Base-by-base conservation (phyloP, 2,797 vertebrate species). In the Triplophysa yarkandensis region DNA sequence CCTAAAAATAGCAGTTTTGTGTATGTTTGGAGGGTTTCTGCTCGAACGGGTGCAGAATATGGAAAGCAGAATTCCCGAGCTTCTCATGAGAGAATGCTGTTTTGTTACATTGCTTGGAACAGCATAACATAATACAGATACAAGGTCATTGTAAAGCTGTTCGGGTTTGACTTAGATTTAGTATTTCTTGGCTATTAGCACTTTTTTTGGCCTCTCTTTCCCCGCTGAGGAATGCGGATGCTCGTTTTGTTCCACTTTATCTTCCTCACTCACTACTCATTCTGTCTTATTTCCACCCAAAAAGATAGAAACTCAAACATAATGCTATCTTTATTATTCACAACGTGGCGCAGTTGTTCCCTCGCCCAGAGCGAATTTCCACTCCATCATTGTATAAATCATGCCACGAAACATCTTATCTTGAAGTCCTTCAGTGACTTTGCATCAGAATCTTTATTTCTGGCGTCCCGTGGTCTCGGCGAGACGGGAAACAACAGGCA, bases 341-440 rank as follows among this genome's bases (percentile, higher is more conserved):
- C 64, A 79, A 71, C 76, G 63, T 68, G 69, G 74, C 61, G 70
- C 60, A 57, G 39, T 36, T 41, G 16, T 44, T 72, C 58, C 54
- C 7, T 77, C 39, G 52, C 58, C 73, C 62, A 76, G 36, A 68
- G 68, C 77, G 39, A 34, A 74, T 80, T 71, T 72, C 58, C 62
- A 39, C 76, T 67, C 41, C 23, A 68, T 76, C 69, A 61, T 55
- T 48, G 19, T 65, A 81, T 77, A 80, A 83, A 83, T 83, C 76
- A 82, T 76, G 76, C 74, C 55, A 68, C 30, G 25, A 73, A 63
- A 46, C 16, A 74, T 68, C 46, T 41, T 63, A 68, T 73, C 36
- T 41, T 61, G 55, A 25, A 68, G 63, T 48, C 77, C 71, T 78
- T 55, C 55, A 67, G 65, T 73, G 79, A 78, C 76, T 80, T 72